A percentile compares a stretch with the other conserved stretches of the same genome.
phyloP scores from a whole-genome alignment of 2,888 invertebrate species.

The Spodoptera exigua region DNA sequence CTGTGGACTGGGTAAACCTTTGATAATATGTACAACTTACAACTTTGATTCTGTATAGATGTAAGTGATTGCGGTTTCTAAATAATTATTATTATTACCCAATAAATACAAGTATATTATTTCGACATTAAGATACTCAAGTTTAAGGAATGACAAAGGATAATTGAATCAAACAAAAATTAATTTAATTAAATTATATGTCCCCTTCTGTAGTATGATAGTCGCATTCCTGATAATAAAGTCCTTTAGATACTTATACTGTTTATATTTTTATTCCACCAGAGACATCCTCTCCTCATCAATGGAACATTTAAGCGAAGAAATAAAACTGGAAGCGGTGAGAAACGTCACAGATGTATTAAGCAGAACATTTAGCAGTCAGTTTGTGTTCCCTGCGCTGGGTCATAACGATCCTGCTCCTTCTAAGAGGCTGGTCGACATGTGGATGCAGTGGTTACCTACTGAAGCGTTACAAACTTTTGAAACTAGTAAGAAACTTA shows the following conservation, averaged over 20 bases:
- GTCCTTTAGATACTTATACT: too few species aligned
- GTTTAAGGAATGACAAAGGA: too few species aligned
- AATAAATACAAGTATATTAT: too few species aligned
- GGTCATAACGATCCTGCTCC: conserved; percentile 96
- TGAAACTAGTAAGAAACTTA: conserved; percentile 91
- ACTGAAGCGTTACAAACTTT: conserved; percentile 95
- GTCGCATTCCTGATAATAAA: too few species aligned
- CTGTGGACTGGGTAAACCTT: conserved; percentile 95
- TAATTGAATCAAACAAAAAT: too few species aligned
- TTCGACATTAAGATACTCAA: too few species aligned
- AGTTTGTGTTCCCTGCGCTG: conserved; percentile 96
- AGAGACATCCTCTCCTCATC: conserved; percentile 96
- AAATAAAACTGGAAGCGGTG: conserved; percentile 92
- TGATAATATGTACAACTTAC: background rate
- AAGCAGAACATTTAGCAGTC: conserved; percentile 94
- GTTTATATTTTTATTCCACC: conserved; percentile 66
- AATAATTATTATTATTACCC: too few species aligned
- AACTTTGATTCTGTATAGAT: too few species aligned
- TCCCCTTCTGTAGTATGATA: too few species aligned
- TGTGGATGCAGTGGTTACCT: conserved; percentile 96
- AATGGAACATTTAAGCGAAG: conserved; percentile 91
- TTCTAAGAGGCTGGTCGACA: conserved; percentile 91
- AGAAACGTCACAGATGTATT: conserved; percentile 95
- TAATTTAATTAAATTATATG: too few species aligned
- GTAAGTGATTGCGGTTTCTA: too few species aligned